Percentiles rank a stretch among this genome's conserved stretches.
Evolutionary conservation across 2,797 vertebrate species (phyloP).

Genomic region (Neomorphus geoffroyi): DNA sequence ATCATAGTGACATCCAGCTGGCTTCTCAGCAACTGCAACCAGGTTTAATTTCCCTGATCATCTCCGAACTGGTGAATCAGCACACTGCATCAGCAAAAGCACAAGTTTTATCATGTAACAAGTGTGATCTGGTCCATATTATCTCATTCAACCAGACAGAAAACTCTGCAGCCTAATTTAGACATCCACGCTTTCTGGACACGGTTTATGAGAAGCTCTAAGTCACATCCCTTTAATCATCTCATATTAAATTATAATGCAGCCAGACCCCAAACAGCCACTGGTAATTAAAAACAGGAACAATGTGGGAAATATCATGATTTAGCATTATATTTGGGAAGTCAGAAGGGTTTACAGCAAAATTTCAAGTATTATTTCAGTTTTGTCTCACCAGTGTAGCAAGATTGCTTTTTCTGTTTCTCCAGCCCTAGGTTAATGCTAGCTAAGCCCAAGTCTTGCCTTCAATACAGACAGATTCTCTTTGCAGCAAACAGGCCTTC

Average conservation of each 20-base stretch:
- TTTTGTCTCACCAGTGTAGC: not conserved
- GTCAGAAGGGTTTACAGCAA: not conserved
- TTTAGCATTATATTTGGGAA: not conserved
- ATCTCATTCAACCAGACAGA: not conserved
- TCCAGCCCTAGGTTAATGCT: not conserved
- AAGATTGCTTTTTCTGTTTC: not conserved
- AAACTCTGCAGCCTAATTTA: not conserved
- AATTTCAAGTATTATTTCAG: not conserved
- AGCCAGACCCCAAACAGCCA: not conserved
- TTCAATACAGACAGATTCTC: not conserved
- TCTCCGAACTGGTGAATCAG: not conserved
- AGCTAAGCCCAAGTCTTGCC: not conserved
- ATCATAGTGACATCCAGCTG: not conserved
- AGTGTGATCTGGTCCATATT: not conserved
- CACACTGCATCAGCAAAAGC: not conserved
- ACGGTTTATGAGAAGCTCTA: not conserved
- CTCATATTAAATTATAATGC: not conserved
- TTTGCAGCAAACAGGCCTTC: not conserved
- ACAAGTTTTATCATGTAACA: not conserved
- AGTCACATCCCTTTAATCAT: not conserved
- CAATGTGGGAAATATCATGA: not conserved
- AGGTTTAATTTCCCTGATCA: not conserved
- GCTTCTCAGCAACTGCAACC: not conserved
- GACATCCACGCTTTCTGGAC: not conserved
- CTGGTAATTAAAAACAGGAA: not conserved